Base-by-base conservation (phyloP, 1,140 invertebrate genomes). In the Hormaphis cornu region DNA sequence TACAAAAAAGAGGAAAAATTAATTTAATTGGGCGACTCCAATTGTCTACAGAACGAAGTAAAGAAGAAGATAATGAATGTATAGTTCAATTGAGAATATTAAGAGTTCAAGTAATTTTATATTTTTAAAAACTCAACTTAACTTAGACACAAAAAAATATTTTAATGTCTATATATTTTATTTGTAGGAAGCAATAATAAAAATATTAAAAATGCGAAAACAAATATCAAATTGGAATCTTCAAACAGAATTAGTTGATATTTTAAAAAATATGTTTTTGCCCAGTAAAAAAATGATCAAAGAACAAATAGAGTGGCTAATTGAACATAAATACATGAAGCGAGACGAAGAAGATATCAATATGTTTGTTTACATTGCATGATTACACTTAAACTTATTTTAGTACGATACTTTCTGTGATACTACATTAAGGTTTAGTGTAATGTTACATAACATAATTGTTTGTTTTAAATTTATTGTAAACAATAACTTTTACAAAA, bases 201-300 rank as follows among this genome's bases (percentile, higher is more conserved):
- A 98, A 80, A 98, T 99, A 69, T 83, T 99, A 78, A 98, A 98
- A 79, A 98, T 97, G 92, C 83, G 96, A 66, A 98, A 98, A 79
- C 85, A 86, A 46, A 93, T 97, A 56, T 89, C 88, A 18, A 97
- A 97, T 78, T 91, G 90, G 53, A 91, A 96, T 72, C 81, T 99
- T 52, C 95, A 98, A 82, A 92, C 91, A 42, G 96, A 98, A 83
- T 82, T 98, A 42, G 89, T 98, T 8, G 95, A 98, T 81, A 97
- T 99, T 79, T 81, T 99, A 58, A 98, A 97, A 80, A 97, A 98
- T 78, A 97, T 98, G 94, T 99, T 99, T 82, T 80, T 98, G 74
- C 97, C 97, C 33, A 95, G 93, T 71, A 97, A 97, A 81, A 98
- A 98, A 81, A 92, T 98, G 87, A 98, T 99, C 73, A 99, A 99